Evolutionary conservation across 1,140 invertebrate species (phyloP).

Genomic region (Hypsibius dujardini): DNA sequence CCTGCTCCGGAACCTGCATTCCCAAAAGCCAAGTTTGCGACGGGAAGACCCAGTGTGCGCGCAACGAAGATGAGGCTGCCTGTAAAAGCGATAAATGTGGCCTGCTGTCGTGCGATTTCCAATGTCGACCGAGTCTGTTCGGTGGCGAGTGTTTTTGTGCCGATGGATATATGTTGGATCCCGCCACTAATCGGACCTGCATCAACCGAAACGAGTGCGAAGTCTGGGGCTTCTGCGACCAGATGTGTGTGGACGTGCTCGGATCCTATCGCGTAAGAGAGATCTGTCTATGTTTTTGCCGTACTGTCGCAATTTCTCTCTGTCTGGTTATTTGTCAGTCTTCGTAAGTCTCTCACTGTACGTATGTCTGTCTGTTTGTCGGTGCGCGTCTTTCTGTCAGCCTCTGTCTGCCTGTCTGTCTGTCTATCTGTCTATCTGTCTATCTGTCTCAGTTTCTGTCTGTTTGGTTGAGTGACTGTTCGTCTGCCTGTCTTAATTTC

Average conservation of each 20-base stretch:
- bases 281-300: no score
- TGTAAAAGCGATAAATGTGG: conserved; percentile 46
- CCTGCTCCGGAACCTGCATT: conserved; percentile 67
- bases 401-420: no score
- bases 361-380: no score
- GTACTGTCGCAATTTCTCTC: no score
- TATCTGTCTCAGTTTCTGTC: no score
- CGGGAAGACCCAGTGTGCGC: conserved; percentile 65
- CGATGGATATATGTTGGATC: conserved; percentile 46
- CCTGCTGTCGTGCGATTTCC: conserved; percentile 63
- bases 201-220: conserved; percentile 74
- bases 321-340: no score
- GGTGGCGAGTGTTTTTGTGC: conserved; percentile 76
- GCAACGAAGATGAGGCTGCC: conserved; percentile 41
- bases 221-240: conserved; percentile 88
- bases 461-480: no score
- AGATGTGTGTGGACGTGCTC: conserved; percentile 67
- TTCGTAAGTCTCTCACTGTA: no score
- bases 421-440: no score
- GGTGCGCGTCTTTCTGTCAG: no score
- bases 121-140: conserved; percentile 65
- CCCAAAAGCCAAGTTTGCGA: conserved; percentile 69
- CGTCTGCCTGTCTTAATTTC: no score
- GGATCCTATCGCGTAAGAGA: conserved; percentile 58
- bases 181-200: conserved; percentile 65